Evolutionary conservation across 2,113 vertebrate species (phyloP), one percentile per base, ranked within the genome.

Genomic region (Ciconia boyciana): DNA sequence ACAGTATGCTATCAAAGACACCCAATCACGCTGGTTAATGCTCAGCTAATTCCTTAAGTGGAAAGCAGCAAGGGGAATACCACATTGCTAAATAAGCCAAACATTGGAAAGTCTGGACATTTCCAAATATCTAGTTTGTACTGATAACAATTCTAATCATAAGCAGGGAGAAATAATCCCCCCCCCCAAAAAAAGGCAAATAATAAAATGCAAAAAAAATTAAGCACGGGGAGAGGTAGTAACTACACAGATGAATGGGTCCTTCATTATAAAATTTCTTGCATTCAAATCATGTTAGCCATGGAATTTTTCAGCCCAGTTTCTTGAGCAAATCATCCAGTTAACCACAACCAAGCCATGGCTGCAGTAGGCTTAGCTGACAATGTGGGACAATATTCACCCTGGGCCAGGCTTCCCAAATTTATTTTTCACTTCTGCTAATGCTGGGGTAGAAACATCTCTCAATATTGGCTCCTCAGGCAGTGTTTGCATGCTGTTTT

Each of bases 41-140:
- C 52, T 84, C 48, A 89, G 65, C 65, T 71, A 89, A 80, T 34
- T 84, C 14, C 52, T 75, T 70, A 71, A 76, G 54, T 34, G 22
- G 41, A 71, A 94, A 96, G 46, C 54, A 76, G 44, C 24, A 79
- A 87, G 89, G 91, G 93, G 91, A 97, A 94, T 78, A 84, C 86
- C 86, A 36, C 20, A 16, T 15, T 83, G 46, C 44, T 82, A 87
- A 89, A 78, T 66, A 93, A 96, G 25, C 7, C 41, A 70, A 90
- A 65, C 39, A 54, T 10, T 79, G 81, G 87, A 89, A 96, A 93
- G 65, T 58, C 41, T 87, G 83, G 62, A 62, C 46, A 39, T 80
- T 94, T 82, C 81, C 77, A 94, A 83, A 64, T 48, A 77, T 24
- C 46, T 68, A 31, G 17, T 81, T 87, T 79, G 25, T 79, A 48